Percentiles rank a stretch among this genome's conserved stretches.
These are phyloP conservation scores for Sphinx pinastri DNA, from an alignment of 2,888 invertebrate species.

Conservation along the genomic window DNA sequence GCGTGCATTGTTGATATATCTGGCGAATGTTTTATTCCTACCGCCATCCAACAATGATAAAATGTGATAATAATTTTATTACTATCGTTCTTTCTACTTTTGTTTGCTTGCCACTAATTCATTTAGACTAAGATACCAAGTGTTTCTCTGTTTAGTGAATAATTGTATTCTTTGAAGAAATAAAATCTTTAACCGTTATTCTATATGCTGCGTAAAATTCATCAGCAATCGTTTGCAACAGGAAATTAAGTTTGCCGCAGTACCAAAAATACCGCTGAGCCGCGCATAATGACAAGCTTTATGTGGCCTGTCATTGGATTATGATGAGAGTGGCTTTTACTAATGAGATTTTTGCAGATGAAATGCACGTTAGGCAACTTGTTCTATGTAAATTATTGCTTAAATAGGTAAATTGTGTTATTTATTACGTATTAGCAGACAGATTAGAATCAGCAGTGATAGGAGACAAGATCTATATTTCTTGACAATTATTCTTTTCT, in stretches of 20 bases:
- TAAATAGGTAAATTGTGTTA: neutral
- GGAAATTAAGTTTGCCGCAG: constrained; percentile 24
- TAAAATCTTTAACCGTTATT: neutral
- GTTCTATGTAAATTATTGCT: neutral
- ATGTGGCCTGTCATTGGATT: neutral
- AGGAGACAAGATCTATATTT: neutral
- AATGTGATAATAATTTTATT: too few relatives aligned
- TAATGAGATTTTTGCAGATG: constrained; percentile 9
- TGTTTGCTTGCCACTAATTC: too few relatives aligned
- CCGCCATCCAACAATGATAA: too few relatives aligned
- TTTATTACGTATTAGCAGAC: neutral
- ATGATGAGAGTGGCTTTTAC: constrained; percentile 16
- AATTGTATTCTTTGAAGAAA: neutral
- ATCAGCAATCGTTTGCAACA: constrained; percentile 9
- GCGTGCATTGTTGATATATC: too few relatives aligned
- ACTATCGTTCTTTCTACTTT: too few relatives aligned
- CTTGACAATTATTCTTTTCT: neutral
- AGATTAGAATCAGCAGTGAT: neutral
- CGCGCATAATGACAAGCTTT: neutral
- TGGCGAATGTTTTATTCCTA: too few relatives aligned
- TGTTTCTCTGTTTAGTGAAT: too few relatives aligned
- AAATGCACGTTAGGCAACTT: neutral
- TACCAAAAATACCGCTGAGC: constrained; percentile 8
- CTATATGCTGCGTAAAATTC: neutral
- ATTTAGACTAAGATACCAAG: too few relatives aligned